Percentiles rank a stretch among this genome's conserved stretches.
Conservation (phyloP, 2,888 invertebrate genomes). For the Pteria penguin region DNA sequence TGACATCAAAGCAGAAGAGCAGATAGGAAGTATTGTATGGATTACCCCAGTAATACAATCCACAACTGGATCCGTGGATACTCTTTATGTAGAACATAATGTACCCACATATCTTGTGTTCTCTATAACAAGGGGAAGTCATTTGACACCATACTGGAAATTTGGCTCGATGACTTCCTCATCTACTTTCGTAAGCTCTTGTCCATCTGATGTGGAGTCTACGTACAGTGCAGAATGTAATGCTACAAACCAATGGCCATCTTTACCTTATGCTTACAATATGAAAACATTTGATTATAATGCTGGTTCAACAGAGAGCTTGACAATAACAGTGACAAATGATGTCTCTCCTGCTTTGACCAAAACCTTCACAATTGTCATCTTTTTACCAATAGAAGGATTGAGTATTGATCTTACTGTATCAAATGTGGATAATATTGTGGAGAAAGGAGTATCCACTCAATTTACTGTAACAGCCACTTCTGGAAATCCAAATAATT, state of each 20-base stretch:
- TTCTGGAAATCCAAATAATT: conserved; percentile 27
- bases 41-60: conserved; percentile 52
- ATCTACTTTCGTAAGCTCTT: conserved; percentile 40
- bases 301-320: background rate
- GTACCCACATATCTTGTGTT: conserved; percentile 47
- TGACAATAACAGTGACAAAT: conserved; percentile 37
- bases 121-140: conserved; percentile 52
- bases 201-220: conserved; percentile 42
- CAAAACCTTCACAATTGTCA: conserved; percentile 21
- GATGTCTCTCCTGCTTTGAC: conserved; percentile 31
- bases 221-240: conserved; percentile 39
- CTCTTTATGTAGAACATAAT: conserved; percentile 56
- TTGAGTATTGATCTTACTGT: conserved; percentile 27
- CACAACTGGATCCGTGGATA: conserved; percentile 24
- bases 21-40: conserved; percentile 52
- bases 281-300: conserved; percentile 20
- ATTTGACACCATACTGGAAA: conserved; percentile 47
- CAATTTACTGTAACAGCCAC: conserved; percentile 19
- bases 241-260: conserved; percentile 41
- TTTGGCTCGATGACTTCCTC: conserved; percentile 25
- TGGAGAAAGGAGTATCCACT: conserved; percentile 15
- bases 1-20: conserved; percentile 49
- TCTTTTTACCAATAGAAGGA: conserved; percentile 22
- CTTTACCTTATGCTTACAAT: conserved; percentile 44
- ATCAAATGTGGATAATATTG: conserved; percentile 19